Conservation (phyloP, 2,888 invertebrate species). For the Zygaena filipendulae region DNA sequence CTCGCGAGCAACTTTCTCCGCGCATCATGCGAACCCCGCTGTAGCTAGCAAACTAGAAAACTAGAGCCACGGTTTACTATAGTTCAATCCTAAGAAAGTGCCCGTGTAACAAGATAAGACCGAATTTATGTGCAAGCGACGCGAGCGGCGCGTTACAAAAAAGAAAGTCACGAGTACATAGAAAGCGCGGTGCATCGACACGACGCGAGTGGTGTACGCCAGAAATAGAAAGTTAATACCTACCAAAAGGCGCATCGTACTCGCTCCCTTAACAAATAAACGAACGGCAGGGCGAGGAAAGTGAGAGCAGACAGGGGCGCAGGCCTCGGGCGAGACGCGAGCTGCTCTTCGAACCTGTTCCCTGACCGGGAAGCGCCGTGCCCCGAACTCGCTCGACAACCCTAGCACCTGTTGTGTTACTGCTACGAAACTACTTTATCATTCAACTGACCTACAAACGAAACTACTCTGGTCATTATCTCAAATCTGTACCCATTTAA, state of each 20-base stretch:
- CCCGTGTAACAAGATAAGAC: slow-evolving; percentile 38
- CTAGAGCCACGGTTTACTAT: too few species aligned
- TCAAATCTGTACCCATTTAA: slow-evolving; percentile 21
- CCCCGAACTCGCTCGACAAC: slow-evolving; percentile 13
- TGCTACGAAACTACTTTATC: slow-evolving; percentile 20
- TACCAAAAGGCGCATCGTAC: slow-evolving; percentile 43
- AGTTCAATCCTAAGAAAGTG: background rate
- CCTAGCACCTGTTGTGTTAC: slow-evolving; percentile 24
- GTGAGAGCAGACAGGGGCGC: slow-evolving; percentile 52
- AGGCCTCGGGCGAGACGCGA: too few species aligned
- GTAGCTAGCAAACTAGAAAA: too few species aligned
- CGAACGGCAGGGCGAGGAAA: slow-evolving; percentile 53
- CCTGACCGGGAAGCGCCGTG: slow-evolving; percentile 21
- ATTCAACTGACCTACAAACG: slow-evolving; percentile 45
- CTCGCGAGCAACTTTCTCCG: slow-evolving; percentile 48
- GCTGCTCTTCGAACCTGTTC: slow-evolving; percentile 40
- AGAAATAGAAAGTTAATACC: slow-evolving; percentile 67
- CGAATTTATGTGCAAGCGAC: slow-evolving; percentile 29
- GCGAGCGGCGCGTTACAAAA: slow-evolving; percentile 41
- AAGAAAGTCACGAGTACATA: slow-evolving; percentile 56
- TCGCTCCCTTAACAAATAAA: slow-evolving; percentile 61
- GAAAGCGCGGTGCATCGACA: slow-evolving; percentile 62
- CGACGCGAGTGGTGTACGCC: slow-evolving; percentile 48
- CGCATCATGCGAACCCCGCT: slow-evolving; percentile 43
- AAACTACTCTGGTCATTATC: slow-evolving; percentile 40